Conservation (phyloP, 2,113 vertebrate species). For the Rhinolophus sinicus region DNA sequence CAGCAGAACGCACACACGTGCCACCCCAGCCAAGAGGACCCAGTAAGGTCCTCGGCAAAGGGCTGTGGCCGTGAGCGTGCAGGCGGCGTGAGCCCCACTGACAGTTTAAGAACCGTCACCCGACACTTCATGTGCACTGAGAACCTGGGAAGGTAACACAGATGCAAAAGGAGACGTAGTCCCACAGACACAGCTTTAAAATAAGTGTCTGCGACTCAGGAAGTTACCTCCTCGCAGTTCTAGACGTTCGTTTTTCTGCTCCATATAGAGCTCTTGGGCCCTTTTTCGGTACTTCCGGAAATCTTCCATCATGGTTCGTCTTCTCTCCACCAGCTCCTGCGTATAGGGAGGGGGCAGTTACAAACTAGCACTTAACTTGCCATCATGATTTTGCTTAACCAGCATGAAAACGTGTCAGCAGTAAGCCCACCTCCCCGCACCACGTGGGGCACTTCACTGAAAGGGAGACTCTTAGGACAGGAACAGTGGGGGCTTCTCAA, state of each 20-base stretch:
- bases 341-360: neutral
- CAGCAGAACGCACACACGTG: neutral
- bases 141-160: neutral
- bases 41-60: too few relatives aligned
- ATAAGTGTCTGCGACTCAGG: accelerated
- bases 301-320: slow-evolving; percentile 97
- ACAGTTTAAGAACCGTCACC: neutral
- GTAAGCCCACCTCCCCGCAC: accelerated
- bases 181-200: accelerated
- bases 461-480: accelerated
- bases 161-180: accelerated
- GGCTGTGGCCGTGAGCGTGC: accelerated
- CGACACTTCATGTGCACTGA: neutral
- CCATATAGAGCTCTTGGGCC: slow-evolving; percentile 89
- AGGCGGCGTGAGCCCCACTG: accelerated
- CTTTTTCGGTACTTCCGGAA: slow-evolving; percentile 93
- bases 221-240: slow-evolving; percentile 94
- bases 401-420: neutral
- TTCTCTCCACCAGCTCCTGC: slow-evolving; percentile 95
- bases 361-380: too few relatives aligned
- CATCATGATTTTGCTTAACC: neutral
- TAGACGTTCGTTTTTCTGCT: slow-evolving; percentile 92
- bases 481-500: accelerated
- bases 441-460: accelerated
- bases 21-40: too few relatives aligned